Evolutionary conservation across 1,140 invertebrate species (phyloP).

Genomic region (Apis cerana): DNA sequence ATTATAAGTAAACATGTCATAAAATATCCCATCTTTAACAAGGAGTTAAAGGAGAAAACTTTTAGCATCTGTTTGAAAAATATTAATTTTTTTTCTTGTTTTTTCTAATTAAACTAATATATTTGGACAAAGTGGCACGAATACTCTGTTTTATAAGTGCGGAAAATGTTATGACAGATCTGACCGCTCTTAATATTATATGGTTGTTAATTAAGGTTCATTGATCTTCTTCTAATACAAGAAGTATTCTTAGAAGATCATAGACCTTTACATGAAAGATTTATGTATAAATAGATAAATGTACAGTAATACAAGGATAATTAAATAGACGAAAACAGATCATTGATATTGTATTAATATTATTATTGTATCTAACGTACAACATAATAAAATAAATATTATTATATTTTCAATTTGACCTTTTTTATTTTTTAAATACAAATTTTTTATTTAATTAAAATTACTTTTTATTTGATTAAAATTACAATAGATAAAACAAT

Average conservation of each 20-base stretch:
- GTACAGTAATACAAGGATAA: conserved; percentile 76
- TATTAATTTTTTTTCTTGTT: conserved; percentile 19
- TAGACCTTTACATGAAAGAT: conserved; percentile 72
- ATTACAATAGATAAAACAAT: not conserved
- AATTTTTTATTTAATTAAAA: conserved; percentile 20
- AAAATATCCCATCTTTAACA: conserved; percentile 12
- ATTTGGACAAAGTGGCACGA: conserved; percentile 36
- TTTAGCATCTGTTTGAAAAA: conserved; percentile 7
- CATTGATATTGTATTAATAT: conserved; percentile 78
- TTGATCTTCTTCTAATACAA: conserved; percentile 62
- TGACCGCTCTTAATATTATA: conserved; percentile 70
- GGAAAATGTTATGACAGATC: conserved; percentile 61
- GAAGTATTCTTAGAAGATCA: conserved; percentile 56
- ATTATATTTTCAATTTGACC: conserved; percentile 75
- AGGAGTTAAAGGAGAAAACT: conserved; percentile 4
- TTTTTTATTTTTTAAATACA: conserved; percentile 56
- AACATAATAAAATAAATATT: conserved; percentile 76
- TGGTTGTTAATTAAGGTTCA: conserved; percentile 72
- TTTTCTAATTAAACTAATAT: conserved; percentile 50
- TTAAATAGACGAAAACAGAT: conserved; percentile 70
- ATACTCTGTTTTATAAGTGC: conserved; percentile 47
- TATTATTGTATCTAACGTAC: conserved; percentile 77
- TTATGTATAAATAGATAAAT: conserved; percentile 76
- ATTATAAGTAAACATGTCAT: conserved; percentile 50
- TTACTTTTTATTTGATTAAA: not conserved